Evolutionary conservation across 2,797 vertebrate species (phyloP), one percentile per base, ranked within the genome.

Genomic region (Eulemur mongoz): DNA sequence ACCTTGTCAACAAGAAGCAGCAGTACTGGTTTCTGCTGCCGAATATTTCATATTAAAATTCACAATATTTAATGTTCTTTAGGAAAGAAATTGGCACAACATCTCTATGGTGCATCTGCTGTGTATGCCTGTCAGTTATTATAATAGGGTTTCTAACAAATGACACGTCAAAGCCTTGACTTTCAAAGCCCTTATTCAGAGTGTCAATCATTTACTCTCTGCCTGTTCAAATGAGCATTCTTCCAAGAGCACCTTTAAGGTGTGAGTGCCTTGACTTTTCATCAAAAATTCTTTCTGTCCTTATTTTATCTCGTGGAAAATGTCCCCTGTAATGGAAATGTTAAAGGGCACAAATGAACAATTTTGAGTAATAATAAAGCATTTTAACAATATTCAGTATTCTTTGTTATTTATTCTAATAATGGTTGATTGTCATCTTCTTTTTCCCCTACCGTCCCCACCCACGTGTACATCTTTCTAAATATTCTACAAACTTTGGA

Each of bases 111-210:
- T 95, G 63, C 95, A 85, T 75, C 35, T 97, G 25, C 79, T 91
- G 86, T 73, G 89, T 97, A 85, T 92, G 75, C 87, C 88, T 98
- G 98, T 97, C 97, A 97, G 54, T 97, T 98, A 96, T 69, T 97
- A 91, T 97, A 98, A 98, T 88, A 97, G n/a, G 2, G 94, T 98
- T 98, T 98, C 91, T 98, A 98, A 98, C 5, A 73, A 98, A 98
- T 96, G 97, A 96, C 91, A 97, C 8, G 83, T 95, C 94, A 97
- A 94, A 97, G 38, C 83, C 84, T 95, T 96, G 82, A 67, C 89
- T 98, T 98, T 98, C 97, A 98, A 97, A 97, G 84, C 93, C 92
- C 94, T 98, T 97, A 94, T 98, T 80, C 65, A 94, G 30, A 86
- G 1, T 97, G 96, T 97, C 97, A 98, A 96, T 98, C 57, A 97